Base-by-base conservation (phyloP, 2,888 invertebrate genomes). In the Cataglyphis livida region DNA sequence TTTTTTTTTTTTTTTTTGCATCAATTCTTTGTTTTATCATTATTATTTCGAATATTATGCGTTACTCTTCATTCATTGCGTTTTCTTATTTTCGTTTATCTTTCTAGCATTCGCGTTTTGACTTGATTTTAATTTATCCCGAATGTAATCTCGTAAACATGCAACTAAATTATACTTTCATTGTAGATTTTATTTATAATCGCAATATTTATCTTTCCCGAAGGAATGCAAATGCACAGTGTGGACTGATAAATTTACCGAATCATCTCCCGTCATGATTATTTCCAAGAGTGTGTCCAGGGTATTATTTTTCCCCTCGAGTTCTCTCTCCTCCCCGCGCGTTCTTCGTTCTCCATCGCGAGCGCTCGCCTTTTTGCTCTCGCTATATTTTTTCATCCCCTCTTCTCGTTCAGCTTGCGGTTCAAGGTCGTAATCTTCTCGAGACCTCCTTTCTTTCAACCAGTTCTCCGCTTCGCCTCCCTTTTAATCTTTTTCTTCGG, bases 361-460 rank as follows among this genome's bases (percentile, higher is more conserved):
- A 54, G 54, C 28, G 51, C 32, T 9, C 28, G 21, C 15, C 70
- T 61, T 81, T 61, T 81, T 82, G 59, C 61, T 68, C 66, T 41
- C 38, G 57, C 66, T 81, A 59, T 82, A 54, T 78, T 84, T 76
- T 54, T 84, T 54, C 76, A 84, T 73, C 70, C 70, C 38, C 76
- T 78, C 51, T 84, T 32, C 76, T 84, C 65, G 48, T 68, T 59
- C 82, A 76, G 32, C 57, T 70, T 75, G 68, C 76, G 64, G 68
- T 83, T 79, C 78, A 79, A 79, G 78, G 78, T 79, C 78, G 59
- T 79, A 79, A 79, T 79, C 78, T 79, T 79, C 78, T 79, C 78
- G 78, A 79, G 78, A 79, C 78, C 78, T 79, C 78, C 71, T 79
- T 79, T 79, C 78, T 79, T 79, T 79, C 78, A 79, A 79, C 78